Evolutionary conservation across 1,140 invertebrate species (phyloP).

Genomic region (Cepaea nemoralis): DNA sequence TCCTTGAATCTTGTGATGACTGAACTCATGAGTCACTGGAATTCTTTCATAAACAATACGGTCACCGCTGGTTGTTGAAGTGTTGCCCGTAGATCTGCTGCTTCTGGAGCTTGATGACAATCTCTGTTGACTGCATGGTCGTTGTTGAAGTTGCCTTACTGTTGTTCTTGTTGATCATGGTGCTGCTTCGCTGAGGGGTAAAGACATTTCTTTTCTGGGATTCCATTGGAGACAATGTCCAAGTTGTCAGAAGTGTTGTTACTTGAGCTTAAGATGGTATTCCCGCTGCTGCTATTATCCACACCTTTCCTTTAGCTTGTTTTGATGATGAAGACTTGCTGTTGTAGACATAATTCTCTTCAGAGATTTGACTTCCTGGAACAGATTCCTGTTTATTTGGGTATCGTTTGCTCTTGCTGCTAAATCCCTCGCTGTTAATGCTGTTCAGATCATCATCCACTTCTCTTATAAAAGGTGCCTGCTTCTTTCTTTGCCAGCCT

Average conservation of each 20-base stretch:
- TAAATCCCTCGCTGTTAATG: not conserved
- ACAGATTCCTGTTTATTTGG: not conserved
- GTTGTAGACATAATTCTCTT: not conserved
- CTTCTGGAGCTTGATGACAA: not conserved
- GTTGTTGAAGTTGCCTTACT: not conserved
- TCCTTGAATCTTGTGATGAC: not conserved
- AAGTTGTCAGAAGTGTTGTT: conserved; percentile 1
- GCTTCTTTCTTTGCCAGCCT: not conserved
- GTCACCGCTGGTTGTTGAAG: not conserved
- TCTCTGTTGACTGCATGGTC: not conserved
- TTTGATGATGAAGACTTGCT: not conserved
- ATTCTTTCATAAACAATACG: conserved; percentile 18
- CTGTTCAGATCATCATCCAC: conserved; percentile 3
- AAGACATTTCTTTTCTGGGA: not conserved
- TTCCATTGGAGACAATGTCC: not conserved
- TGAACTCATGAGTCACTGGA: not conserved
- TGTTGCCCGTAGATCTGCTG: not conserved
- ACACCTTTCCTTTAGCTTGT: not conserved
- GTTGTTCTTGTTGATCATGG: conserved; percentile 15
- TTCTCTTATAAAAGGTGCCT: not conserved
- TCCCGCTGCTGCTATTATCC: not conserved
- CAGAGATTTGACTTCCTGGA: not conserved
- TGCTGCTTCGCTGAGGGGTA: conserved; percentile 35
- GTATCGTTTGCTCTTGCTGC: not conserved
- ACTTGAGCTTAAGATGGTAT: not conserved